Evolutionary conservation across 2,113 vertebrate species (phyloP).

Genomic region (Takifugu bimaculatus): DNA sequence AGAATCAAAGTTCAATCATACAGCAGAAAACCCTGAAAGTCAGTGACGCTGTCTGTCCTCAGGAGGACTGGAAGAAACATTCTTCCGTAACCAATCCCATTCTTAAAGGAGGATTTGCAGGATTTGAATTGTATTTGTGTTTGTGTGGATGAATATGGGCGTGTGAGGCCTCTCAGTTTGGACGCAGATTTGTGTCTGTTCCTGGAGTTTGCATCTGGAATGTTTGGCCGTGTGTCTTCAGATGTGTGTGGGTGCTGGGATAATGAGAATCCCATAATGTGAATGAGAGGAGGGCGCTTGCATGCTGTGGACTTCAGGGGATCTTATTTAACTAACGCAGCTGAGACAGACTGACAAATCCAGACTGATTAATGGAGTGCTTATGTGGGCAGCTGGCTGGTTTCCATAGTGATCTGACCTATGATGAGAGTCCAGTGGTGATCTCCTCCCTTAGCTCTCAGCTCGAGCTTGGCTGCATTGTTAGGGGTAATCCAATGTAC

Average conservation of each 20-base stretch:
- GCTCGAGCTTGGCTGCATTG: conserved; percentile 47
- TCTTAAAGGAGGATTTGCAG: neutral
- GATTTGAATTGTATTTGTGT: too few relatives aligned
- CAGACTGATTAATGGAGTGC: conserved; percentile 55
- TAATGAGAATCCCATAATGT: conserved; percentile 14
- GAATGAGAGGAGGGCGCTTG: conserved; percentile 26
- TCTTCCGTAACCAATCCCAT: conserved; percentile 1
- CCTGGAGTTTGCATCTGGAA: conserved; percentile 48
- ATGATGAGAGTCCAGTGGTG: conserved; percentile 46
- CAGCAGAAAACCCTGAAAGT: neutral
- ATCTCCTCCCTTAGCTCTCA: conserved; percentile 52
- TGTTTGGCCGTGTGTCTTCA: conserved; percentile 45
- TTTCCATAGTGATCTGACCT: conserved; percentile 31
- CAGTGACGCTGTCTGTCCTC: neutral
- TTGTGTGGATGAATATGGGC: conserved; percentile 4
- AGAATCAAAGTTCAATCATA: conserved; percentile 36
- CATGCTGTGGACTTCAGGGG: conserved; percentile 15
- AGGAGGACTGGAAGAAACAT: neutral
- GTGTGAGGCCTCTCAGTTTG: conserved; percentile 11
- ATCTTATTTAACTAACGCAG: conserved; percentile 10
- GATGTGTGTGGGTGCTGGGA: conserved; percentile 47
- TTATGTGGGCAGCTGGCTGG: conserved; percentile 30
- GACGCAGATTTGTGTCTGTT: conserved; percentile 19
- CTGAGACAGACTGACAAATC: conserved; percentile 21
- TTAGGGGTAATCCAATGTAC: conserved; percentile 32